Percentiles rank a stretch among this genome's conserved stretches.
Evolutionary conservation across 1,140 invertebrate genomes (phyloP).

Genomic region (Eriocheir sinensis): DNA sequence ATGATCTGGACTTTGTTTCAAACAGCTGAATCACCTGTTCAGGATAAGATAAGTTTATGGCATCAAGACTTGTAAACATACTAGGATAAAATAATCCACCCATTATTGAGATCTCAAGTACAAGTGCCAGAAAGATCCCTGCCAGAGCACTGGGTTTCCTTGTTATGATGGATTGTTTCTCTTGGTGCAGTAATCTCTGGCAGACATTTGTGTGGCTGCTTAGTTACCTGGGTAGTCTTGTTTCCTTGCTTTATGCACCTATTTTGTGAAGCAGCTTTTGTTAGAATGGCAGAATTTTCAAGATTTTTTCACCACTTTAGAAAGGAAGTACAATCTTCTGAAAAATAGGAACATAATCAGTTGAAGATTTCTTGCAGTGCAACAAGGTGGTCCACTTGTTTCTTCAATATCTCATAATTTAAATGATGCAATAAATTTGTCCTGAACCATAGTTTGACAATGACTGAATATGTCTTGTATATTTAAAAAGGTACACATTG

Average conservation of each 20-base stretch:
- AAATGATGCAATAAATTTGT: not conserved
- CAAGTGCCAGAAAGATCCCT: not conserved
- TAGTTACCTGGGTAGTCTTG: not conserved
- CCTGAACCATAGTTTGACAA: not conserved
- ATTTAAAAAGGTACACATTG: not conserved
- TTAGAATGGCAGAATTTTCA: not conserved
- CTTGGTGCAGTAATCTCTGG: not conserved
- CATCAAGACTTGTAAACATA: slow-evolving; percentile 10
- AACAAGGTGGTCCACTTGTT: not conserved
- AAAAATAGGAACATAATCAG: not conserved
- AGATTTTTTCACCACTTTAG: not conserved
- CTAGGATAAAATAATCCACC: not conserved
- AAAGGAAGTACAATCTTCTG: not conserved
- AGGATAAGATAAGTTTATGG: slow-evolving; percentile 31
- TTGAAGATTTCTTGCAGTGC: not conserved
- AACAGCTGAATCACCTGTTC: not conserved
- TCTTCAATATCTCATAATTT: not conserved
- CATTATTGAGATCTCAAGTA: too few species aligned
- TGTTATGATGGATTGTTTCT: not conserved
- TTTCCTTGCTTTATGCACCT: not conserved
- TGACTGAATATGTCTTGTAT: not conserved
- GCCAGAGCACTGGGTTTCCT: not conserved
- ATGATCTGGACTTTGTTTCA: not conserved
- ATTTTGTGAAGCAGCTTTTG: not conserved
- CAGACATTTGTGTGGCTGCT: not conserved